Evolutionary conservation across 2,888 invertebrate species (phyloP).

Genomic region (Elmis aenea): DNA sequence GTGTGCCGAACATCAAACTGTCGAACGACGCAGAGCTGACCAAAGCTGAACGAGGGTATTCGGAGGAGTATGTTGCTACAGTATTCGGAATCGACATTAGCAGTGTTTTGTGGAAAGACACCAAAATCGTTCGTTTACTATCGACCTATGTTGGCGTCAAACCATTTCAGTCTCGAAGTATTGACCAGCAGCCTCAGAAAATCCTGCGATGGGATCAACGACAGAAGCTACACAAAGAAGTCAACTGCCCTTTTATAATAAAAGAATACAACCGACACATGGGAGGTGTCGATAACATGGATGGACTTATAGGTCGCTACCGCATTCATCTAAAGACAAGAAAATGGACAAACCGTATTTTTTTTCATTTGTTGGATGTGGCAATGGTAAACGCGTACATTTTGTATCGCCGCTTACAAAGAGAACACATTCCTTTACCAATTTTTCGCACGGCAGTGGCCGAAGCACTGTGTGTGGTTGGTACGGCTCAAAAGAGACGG

Average conservation of each 20-base stretch:
- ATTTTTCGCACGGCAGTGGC: constrained; percentile 4
- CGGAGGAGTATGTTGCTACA: neutral
- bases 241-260: constrained; percentile 22
- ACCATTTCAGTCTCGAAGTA: constrained; percentile 3
- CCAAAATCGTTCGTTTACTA: constrained; percentile 33
- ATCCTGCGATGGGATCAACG: constrained; percentile 4
- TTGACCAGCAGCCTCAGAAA: neutral
- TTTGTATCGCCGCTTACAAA: constrained; percentile 15
- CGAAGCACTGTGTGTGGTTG: neutral
- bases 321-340: constrained; percentile 19
- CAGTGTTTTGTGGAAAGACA: constrained; percentile 35
- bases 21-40: neutral
- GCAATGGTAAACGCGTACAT: constrained; percentile 23
- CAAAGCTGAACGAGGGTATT: neutral
- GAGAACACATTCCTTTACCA: constrained; percentile 2
- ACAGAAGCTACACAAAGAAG: constrained; percentile 17
- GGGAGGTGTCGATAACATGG: constrained; percentile 29
- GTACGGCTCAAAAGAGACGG: neutral
- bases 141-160: constrained; percentile 37
- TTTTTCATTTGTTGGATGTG: constrained; percentile 23
- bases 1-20: too few relatives aligned
- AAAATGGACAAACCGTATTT: constrained; percentile 22
- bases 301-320: constrained; percentile 26
- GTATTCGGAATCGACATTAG: neutral
- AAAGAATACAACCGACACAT: constrained; percentile 27